Conservation (phyloP, 1,140 invertebrate species). For the Drosophila santomea region DNA sequence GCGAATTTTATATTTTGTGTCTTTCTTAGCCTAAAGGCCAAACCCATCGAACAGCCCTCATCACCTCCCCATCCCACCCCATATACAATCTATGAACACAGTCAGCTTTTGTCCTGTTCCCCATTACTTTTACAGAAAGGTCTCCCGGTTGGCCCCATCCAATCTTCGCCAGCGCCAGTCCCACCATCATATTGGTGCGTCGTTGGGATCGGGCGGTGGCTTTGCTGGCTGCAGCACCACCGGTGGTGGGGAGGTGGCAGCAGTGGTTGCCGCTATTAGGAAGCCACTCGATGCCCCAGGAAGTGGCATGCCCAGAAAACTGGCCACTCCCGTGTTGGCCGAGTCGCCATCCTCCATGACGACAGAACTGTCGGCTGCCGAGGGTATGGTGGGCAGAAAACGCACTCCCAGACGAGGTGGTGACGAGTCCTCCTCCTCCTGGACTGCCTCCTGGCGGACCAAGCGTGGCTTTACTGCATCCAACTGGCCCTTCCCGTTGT, state of each 20-base stretch:
- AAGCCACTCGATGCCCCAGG: slow-evolving; percentile 72
- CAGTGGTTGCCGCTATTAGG: slow-evolving; percentile 39
- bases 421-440: slow-evolving; percentile 89
- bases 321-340: slow-evolving; percentile 40
- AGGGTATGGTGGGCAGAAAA: slow-evolving; percentile 92
- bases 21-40: slow-evolving; percentile 37
- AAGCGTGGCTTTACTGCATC: slow-evolving; percentile 86
- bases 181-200: slow-evolving; percentile 73
- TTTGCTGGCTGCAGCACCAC: slow-evolving; percentile 59
- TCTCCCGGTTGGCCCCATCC: slow-evolving; percentile 34
- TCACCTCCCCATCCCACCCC: slow-evolving; percentile 7
- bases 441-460: slow-evolving; percentile 90
- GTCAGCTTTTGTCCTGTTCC: slow-evolving; percentile 65
- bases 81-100: slow-evolving; percentile 75
- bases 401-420: slow-evolving; percentile 88
- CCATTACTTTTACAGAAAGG: slow-evolving; percentile 50
- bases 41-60: neutral
- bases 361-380: slow-evolving; percentile 91
- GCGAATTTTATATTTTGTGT: slow-evolving; percentile 11
- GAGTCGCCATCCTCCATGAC: slow-evolving; percentile 88
- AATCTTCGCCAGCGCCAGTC: slow-evolving; percentile 31
- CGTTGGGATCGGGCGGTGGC: slow-evolving; percentile 69
- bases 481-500: slow-evolving; percentile 69
- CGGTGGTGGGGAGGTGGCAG: slow-evolving; percentile 8
- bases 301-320: slow-evolving; percentile 66